Evolutionary conservation across 2,113 vertebrate genomes (phyloP), one percentile per base, ranked within the genome.

Genomic region (Cathartes aura): DNA sequence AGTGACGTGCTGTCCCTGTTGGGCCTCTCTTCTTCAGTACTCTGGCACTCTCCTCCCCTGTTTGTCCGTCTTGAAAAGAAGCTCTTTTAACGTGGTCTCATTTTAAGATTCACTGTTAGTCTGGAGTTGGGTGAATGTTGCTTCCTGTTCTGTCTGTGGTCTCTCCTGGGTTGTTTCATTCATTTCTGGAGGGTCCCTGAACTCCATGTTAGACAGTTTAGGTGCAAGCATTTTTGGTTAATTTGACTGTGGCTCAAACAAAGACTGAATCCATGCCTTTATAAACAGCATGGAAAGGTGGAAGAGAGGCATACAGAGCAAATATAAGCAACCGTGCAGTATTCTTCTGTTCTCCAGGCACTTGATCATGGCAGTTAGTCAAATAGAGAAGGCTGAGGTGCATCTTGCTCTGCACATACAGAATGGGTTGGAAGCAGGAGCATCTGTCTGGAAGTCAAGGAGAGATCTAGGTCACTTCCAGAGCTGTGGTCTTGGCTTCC

Each of bases 291-390:
- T 1, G 19, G 36, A 8, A 56, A 29, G 36, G 27, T 21, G 22
- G 43, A 8, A 43, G 58, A 58, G 62, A 21, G 18, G 42, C 24
- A 19, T 8, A 17, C 27, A 15, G 23, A 82, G 68, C 62, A 36
- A 62, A 36, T 23, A 7, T 1, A 22, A 34, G 26, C 12, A 21
- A 6, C 22, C 2, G 0, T 36, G 47, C 47, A 60, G 8, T 20
- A 3, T 68, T 60, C 20, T 48, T 58, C 48, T 62, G 9, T 48
- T 70, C 78, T 50, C 18, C 56, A 50, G 56, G 20, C 8, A 11
- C 22, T 34, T 17, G 10, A 30, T 34, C 27, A 0, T 12, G 43
- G 22, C 38, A n/a, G 21, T 66, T 26, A 47, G 58, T 40, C 42
- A 36, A 2, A 32, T 4, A 30, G 64, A 83, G 72, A 32, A 59